Evolutionary conservation across 2,797 vertebrate species (phyloP), one percentile per base, ranked within the genome.

Genomic region (Pelobates cultripes): DNA sequence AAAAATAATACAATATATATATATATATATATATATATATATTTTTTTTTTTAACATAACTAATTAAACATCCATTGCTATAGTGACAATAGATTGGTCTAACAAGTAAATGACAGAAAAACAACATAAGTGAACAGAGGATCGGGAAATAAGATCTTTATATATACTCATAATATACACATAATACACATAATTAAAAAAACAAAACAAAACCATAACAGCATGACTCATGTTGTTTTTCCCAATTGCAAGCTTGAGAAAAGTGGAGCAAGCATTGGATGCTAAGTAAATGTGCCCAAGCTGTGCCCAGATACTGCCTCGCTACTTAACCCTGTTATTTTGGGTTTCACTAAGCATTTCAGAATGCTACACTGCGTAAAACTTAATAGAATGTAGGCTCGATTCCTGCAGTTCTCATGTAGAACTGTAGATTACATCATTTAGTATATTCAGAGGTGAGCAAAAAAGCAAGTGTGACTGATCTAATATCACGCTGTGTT

Each of bases 341-440:
- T 64, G 61, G n/a, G n/a, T 64, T 64, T 40, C 61, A 64, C 61
- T 3, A 64, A 40, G 61, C 61, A 28, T 64, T 40, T 64, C 61
- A 64, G 61, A 5, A n/a, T 64, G 61, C 28, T 64, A 28, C 61
- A 64, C 61, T 40, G n/a, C 28, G 61, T 64, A 28, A 64, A 64
- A 40, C 28, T 17, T 64, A 28, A 64, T 64, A 64, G 61, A 64
- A 64, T 64, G 61, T 7, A 14, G 17, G 17, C 61, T 64, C 28
- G 61, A 7, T 64, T 64, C 28, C n/a, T 64, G 61, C 14, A n/a
- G 28, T 64, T 64, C 17, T 40, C 17, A 10, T n/a, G 28, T 3
- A 64, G 61, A 28, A 64, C 61, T 40, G 17, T 10, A 64, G 61
- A 40, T 64, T 64, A 64, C 28, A 64, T 64, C 61, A 64, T 64